Evolutionary conservation across 2,113 vertebrate species (phyloP).

Genomic region (Aptenodytes patagonicus): DNA sequence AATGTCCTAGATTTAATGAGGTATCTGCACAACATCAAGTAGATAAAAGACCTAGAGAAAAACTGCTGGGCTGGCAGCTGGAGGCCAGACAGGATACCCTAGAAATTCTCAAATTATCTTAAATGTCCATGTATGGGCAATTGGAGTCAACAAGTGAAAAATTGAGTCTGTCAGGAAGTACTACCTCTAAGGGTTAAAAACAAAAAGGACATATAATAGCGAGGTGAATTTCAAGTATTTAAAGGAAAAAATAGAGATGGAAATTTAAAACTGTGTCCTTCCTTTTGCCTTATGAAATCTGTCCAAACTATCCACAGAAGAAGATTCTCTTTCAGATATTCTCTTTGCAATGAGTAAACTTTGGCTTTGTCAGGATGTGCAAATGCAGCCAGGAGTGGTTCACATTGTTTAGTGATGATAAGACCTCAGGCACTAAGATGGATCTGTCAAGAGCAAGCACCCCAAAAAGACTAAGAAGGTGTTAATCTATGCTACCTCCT

Average conservation of each 20-base stretch:
- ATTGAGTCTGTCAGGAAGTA: background rate
- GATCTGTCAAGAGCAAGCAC: background rate
- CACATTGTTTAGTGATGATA: background rate
- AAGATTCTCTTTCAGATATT: background rate
- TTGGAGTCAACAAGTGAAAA: background rate
- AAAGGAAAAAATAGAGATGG: background rate
- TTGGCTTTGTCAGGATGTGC: background rate
- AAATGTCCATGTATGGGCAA: background rate
- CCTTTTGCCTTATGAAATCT: background rate
- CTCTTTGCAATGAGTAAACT: background rate
- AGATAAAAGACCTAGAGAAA: background rate
- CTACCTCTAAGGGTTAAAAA: background rate
- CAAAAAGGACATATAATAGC: background rate
- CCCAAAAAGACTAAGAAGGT: background rate
- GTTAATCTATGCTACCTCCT: background rate
- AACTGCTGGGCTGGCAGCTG: background rate
- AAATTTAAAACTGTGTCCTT: background rate
- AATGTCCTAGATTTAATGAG: background rate
- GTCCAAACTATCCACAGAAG: background rate
- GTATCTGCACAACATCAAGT: background rate
- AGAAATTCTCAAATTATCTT: background rate
- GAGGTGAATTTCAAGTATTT: background rate
- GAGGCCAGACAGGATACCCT: background rate
- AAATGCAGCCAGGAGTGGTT: background rate
- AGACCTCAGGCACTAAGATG: background rate